Evolutionary conservation across 35 echinoderm and acorn worm species (phyloP), one percentile per base, ranked within the genome.

Genomic region (Eucidaris tribuloides): DNA sequence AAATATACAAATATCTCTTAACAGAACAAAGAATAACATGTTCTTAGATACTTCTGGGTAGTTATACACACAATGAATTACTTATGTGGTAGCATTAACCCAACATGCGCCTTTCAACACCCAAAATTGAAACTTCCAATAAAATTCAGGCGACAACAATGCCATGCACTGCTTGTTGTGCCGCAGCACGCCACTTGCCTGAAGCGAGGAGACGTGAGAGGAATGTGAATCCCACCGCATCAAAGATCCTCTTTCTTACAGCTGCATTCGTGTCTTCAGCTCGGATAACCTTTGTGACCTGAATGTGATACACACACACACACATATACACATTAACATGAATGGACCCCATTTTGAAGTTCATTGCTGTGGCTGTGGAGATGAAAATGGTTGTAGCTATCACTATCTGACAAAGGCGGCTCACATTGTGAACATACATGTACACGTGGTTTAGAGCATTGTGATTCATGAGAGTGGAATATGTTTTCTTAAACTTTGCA

Each of bases 141-240:
- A n/a, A n/a, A n/a, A n/a, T n/a, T n/a, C n/a, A n/a, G n/a, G n/a
- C n/a, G n/a, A n/a, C n/a, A n/a, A n/a, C n/a, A n/a, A n/a, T n/a
- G n/a, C n/a, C n/a, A 54, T 54, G 0, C 48, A 13, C 13, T 13
- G 13, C 48, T 54, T 54, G 48, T 17, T 54, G n/a, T 54, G 48
- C 13, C 13, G n/a, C 1, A 18, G 32, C 5, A 27, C 27, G 0
- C 25, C 7, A 79, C 77, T 85, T 50, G 89, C 94, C 71, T 86
- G 94, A 89, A 46, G 88, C 89, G 3, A 97, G 33, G 30, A 97
- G 86, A 39, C 94, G 79, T 58, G 91, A 92, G 11, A 97, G 59
- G 37, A 97, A 97, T 24, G 58, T 80, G 70, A 97, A 97, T 20
- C 94, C 94, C 48, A 97, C 94, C 28, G 85, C 89, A 82, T 97